phyloP scores from a whole-genome alignment of 2,113 vertebrate genomes.

The Lagopus muta region DNA sequence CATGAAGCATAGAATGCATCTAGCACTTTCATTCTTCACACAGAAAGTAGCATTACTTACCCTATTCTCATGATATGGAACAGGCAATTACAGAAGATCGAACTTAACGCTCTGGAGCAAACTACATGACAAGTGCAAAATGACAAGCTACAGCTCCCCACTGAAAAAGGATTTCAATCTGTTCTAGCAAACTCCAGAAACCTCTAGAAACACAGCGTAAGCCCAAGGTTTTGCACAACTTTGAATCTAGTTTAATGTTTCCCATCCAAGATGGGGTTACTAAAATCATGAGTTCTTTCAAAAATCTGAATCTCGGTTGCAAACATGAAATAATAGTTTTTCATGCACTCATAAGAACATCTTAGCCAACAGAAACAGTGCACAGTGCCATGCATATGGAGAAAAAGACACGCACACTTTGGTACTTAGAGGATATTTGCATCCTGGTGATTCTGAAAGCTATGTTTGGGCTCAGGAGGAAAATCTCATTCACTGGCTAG shows the following conservation, averaged over 20 bases:
- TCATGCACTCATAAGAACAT: not conserved
- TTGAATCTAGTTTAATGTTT: not conserved
- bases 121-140: not conserved
- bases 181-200: not conserved
- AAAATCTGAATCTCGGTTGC: not conserved
- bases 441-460: not conserved
- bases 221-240: not conserved
- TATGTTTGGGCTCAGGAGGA: not conserved
- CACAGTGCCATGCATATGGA: fast-evolving
- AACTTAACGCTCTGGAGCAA: not conserved
- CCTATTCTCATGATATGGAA: not conserved
- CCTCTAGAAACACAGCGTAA: not conserved
- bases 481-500: not conserved
- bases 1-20: not conserved
- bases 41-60: not conserved
- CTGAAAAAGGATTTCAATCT: not conserved
- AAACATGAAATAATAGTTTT: not conserved
- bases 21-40: not conserved
- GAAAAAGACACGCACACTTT: not conserved
- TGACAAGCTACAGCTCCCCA: not conserved
- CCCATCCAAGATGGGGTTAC: not conserved
- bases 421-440: not conserved
- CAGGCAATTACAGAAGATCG: not conserved
- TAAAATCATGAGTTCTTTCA: not conserved
- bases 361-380: not conserved